Conservation (phyloP, 2,113 vertebrate species). For the Neofelis nebulosa region DNA sequence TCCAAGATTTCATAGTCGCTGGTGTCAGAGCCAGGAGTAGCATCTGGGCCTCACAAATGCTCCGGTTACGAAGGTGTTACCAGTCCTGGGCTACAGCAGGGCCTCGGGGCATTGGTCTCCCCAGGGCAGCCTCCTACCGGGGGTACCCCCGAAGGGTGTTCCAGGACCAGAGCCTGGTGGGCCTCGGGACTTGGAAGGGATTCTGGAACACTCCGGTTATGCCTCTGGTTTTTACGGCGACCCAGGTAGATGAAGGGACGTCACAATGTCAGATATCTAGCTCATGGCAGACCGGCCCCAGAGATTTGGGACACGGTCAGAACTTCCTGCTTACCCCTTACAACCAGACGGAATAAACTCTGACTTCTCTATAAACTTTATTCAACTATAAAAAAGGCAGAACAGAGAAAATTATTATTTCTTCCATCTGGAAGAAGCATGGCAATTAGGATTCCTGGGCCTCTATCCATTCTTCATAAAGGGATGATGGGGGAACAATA, state of each 20-base stretch:
- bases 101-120: background rate
- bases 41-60: background rate
- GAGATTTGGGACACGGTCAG: background rate
- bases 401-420: slow-evolving; percentile 34
- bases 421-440: slow-evolving; percentile 50
- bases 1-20: slow-evolving; percentile 1
- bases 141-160: background rate
- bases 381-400: background rate
- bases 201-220: fast-evolving
- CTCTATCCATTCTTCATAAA: slow-evolving; percentile 50
- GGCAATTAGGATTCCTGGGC: slow-evolving; percentile 60
- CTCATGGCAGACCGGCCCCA: background rate
- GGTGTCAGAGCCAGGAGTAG: background rate
- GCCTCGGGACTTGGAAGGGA: fast-evolving
- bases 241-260: background rate
- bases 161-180: background rate
- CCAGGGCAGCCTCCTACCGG: background rate
- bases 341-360: slow-evolving; percentile 33
- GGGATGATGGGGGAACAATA: background rate
- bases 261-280: too few relatives aligned
- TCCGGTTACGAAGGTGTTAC: background rate
- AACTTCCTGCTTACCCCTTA: background rate
- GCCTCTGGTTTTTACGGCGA: background rate
- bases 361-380: background rate
- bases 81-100: fast-evolving